Evolutionary conservation across 1,140 invertebrate genomes (phyloP), one percentile per base, ranked within the genome.

Genomic region (Himalopsyche phryganea): DNA sequence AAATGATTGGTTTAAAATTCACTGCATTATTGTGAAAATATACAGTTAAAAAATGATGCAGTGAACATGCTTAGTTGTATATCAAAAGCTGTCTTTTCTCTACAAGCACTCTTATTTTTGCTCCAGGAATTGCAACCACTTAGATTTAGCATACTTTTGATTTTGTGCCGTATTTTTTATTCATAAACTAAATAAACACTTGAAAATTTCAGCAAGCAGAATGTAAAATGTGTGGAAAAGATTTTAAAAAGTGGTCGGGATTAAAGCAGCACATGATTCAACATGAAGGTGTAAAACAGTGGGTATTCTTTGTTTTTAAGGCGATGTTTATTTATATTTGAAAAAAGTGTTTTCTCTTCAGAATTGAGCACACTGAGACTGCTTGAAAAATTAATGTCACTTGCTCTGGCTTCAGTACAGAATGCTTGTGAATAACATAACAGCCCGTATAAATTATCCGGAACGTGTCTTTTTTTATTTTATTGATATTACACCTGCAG

Each of bases 221-320:
- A 54, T 60, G 58, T 19, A 53, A 50, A n/a, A 20, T 54, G 17
- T 60, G 58, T n/a, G 58, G 58, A 32, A 60, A 60, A 42, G 58
- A 60, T 49, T 60, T 60, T 42, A 33, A 53, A 33, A 60, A 60
- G 41, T 60, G 58, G 58, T 60, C 58, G 5, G 58, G 58, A 13
- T 38, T 60, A 7, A 60, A 60, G 20, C 58, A 60, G 32, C 58
- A 60, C 46, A 60, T 60, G 58, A 48, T 49, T 15, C 58, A 60
- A 53, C 58, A 60, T 14, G 50, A 53, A 32, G 58, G 58, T 38
- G 32, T 32, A 15, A 60, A 60, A 49, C 45, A 51, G 58, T 60
- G 42, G 20, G 4, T 46, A 23, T 42, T 33, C 17, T 56, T 40
- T 47, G 38, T 23, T 13, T n/a, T 10, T 17, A 10, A 44, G 2